A percentile compares a stretch with the other conserved stretches of the same genome.
Conservation (phyloP, 1,140 invertebrate genomes). For the Episyrphus balteatus region DNA sequence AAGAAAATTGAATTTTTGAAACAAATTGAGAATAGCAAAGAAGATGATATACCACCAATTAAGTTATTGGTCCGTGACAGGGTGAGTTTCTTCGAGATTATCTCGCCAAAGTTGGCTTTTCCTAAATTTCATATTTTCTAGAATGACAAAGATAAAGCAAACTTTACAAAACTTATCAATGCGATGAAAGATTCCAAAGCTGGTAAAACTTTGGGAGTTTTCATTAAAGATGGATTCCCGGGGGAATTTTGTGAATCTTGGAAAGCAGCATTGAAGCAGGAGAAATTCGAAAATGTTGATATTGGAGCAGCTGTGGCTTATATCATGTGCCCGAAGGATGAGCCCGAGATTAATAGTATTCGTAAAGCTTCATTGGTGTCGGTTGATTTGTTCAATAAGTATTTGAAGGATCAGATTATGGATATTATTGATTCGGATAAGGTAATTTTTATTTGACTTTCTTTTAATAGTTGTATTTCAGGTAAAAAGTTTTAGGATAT, state of each 20-base stretch:
- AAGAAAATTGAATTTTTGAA: conserved; percentile 97
- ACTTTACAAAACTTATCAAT: conserved; percentile 79
- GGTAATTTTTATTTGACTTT: conserved; percentile 43
- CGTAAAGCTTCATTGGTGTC: conserved; percentile 90
- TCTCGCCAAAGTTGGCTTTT: not conserved
- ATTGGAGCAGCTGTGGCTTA: conserved; percentile 74
- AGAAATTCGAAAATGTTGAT: conserved; percentile 80
- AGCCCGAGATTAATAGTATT: conserved; percentile 80
- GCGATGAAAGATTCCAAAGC: conserved; percentile 80
- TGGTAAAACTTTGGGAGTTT: conserved; percentile 85
- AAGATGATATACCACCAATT: conserved; percentile 74
- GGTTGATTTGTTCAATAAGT: conserved; percentile 91
- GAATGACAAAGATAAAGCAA: conserved; percentile 90
- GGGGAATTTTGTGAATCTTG: conserved; percentile 89
- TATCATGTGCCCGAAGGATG: conserved; percentile 91
- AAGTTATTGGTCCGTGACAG: conserved; percentile 86
- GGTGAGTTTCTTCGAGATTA: conserved; percentile 45
- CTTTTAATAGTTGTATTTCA: no score
- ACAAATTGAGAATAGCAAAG: conserved; percentile 79
- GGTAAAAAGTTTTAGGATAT: no score
- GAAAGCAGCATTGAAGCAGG: conserved; percentile 62
- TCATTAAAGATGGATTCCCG: conserved; percentile 87
- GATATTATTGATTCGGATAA: conserved; percentile 96
- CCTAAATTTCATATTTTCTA: conserved; percentile 38
- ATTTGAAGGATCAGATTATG: conserved; percentile 95